Evolutionary conservation across 1,140 invertebrate species (phyloP).

Genomic region (Atopsyche davidsoni): DNA sequence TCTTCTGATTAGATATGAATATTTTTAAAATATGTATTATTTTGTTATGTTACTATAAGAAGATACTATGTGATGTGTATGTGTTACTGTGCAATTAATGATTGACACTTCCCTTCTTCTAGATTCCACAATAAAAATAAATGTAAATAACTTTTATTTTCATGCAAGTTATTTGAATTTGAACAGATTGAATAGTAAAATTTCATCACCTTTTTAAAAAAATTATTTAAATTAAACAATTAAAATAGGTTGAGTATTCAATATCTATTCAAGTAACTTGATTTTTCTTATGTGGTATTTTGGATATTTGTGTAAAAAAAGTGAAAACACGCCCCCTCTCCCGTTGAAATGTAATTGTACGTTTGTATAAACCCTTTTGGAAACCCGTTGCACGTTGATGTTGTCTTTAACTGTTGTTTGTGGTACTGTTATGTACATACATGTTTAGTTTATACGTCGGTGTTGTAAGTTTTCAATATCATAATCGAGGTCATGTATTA

Average conservation of each 20-base stretch:
- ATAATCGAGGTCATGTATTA: conserved; percentile 21
- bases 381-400: conserved; percentile 24
- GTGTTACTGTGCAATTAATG: no score
- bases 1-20: no score
- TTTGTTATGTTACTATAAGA: no score
- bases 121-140: no score
- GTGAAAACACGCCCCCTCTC: conserved; percentile 28
- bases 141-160: no score
- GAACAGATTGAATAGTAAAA: no score
- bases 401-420: conserved; percentile 20
- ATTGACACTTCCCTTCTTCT: no score
- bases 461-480: conserved; percentile 20
- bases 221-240: no score
- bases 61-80: no score
- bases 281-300: conserved; percentile 1
- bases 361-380: conserved; percentile 12
- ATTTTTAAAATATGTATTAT: no score
- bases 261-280: neutral
- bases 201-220: no score
- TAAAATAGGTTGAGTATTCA: neutral
- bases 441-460: conserved; percentile 10
- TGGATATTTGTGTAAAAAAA: conserved; percentile 20
- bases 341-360: conserved; percentile 18
- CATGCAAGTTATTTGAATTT: no score
- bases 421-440: conserved; percentile 9